Evolutionary conservation across 1,140 invertebrate genomes (phyloP).

Genomic region (Aporrectodea caliginosa): DNA sequence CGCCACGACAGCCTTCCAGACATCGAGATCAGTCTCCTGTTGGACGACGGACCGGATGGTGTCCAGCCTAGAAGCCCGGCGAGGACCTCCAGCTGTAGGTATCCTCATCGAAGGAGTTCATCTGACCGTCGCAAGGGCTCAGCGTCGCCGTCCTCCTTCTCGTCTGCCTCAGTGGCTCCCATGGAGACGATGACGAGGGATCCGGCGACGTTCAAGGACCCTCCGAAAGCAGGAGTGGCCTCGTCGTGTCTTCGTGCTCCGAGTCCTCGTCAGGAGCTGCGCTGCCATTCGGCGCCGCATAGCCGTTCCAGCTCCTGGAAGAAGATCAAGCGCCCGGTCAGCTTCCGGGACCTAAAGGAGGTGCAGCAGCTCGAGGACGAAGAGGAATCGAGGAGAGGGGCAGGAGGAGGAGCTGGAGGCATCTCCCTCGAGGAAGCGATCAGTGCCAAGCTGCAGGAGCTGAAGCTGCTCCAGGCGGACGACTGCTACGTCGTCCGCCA

Average conservation of each 20-base stretch:
- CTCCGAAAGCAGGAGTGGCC: not conserved
- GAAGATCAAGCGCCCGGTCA: constrained; percentile 26
- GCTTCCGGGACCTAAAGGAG: constrained; percentile 46
- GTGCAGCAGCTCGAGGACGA: constrained; percentile 60
- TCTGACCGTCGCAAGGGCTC: constrained; percentile 15
- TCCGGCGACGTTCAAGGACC: not conserved
- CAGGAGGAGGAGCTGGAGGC: not conserved
- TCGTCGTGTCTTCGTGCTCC: constrained; percentile 20
- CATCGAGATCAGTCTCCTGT: not conserved
- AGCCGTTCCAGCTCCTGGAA: constrained; percentile 32
- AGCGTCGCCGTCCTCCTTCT: not conserved
- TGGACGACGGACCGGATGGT: not conserved
- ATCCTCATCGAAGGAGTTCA: constrained; percentile 18
- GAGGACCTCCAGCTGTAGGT: constrained; percentile 26
- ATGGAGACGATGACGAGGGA: not conserved
- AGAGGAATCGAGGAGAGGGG: not conserved
- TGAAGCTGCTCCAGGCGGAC: constrained; percentile 17
- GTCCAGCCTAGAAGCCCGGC: not conserved
- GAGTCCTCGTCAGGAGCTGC: constrained; percentile 14
- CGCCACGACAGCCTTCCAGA: constrained; percentile 30
- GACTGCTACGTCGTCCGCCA: constrained; percentile 27
- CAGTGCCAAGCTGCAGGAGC: constrained; percentile 20
- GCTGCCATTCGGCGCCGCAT: constrained; percentile 29
- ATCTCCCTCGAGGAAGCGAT: constrained; percentile 20
- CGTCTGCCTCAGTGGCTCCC: not conserved